Base-by-base conservation (phyloP, 2,113 vertebrate species). In the Pluvialis apricaria region DNA sequence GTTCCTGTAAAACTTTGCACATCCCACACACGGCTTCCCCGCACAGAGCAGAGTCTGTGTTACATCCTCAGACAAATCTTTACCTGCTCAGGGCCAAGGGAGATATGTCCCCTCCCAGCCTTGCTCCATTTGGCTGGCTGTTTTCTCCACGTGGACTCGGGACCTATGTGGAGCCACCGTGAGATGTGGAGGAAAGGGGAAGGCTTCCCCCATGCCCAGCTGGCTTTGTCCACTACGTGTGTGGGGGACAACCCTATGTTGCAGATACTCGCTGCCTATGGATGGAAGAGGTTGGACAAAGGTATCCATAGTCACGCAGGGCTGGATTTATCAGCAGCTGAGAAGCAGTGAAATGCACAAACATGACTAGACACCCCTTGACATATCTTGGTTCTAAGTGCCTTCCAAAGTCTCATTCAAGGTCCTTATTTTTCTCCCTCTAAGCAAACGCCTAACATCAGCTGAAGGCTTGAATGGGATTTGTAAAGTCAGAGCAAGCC, bases 221-320 rank as follows among this genome's bases (percentile, higher is more conserved):
- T 52, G 21, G 28, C 36, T 57, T 29, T 45, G 54, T 24, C 18
- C 19, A 19, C 42, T 78, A 3, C 3, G 1, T 11, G 7, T n/a
- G 31, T 62, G 11, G 25, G 19, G 36, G 19, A 82, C 9, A n/a
- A 60, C 31, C 5, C 12, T 60, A 1, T 0, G 1, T 12, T 47
- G 49, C 64, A 81, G 68, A 11, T n/a, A 32, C 13, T 62, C 2
- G 1, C 51, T 70, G 55, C 42, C 40, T 31, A 1, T 21, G 51
- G 26, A 22, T 13, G 18, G 28, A 82, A 70, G 24, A 66, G 44
- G 44, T 38, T 19, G 31, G 60, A 61, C 1, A 6, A 44, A 40
- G 34, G 15, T 54, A 49, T 31, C 24, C 26, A 19, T 26, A 58
- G 47, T 28, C 58, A 57, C 0, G 0, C 21, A 49, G 26, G 40